These are phyloP conservation scores for Holocentrus rufus DNA, from an alignment of 2,797 vertebrate genomes.

Conservation along the genomic window DNA sequence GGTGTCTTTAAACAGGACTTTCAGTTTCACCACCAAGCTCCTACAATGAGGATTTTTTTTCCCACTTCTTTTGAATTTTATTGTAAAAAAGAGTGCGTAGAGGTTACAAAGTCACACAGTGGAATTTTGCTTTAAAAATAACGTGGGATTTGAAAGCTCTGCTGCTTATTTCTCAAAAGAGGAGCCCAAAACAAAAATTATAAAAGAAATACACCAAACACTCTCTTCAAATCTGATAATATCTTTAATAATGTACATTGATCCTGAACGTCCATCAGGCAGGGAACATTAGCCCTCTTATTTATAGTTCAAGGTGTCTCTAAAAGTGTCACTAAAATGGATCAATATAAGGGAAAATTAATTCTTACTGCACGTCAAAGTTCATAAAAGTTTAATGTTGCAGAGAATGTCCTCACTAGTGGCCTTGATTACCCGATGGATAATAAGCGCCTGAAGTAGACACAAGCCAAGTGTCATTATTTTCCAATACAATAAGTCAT, in stretches of 20 bases:
- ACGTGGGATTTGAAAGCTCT: no score
- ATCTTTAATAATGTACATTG: neutral
- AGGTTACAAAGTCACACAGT: no score
- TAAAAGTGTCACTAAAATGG: neutral
- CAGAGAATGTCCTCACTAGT: constrained; percentile 4
- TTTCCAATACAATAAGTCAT: constrained; percentile 17
- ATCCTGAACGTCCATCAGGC: no score
- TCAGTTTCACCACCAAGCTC: no score
- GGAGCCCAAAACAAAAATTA: neutral
- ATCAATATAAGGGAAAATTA: neutral
- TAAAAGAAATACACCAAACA: neutral
- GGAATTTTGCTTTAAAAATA: no score
- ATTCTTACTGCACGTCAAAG: neutral
- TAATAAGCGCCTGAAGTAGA: constrained; percentile 23
- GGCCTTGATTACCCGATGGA: constrained; percentile 12
- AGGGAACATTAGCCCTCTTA: neutral
- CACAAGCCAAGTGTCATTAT: no score
- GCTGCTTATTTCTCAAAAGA: no score
- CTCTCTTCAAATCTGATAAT: neutral
- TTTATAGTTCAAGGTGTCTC: neutral
- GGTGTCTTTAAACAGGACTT: no score
- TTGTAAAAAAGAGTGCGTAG: no score
- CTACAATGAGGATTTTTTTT: no score
- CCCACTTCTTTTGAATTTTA: no score
- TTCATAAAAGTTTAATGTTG: neutral